Percentiles rank a stretch among this genome's conserved stretches.
Conservation (phyloP, 2,113 vertebrate species). For the Apodemus speciosus region DNA sequence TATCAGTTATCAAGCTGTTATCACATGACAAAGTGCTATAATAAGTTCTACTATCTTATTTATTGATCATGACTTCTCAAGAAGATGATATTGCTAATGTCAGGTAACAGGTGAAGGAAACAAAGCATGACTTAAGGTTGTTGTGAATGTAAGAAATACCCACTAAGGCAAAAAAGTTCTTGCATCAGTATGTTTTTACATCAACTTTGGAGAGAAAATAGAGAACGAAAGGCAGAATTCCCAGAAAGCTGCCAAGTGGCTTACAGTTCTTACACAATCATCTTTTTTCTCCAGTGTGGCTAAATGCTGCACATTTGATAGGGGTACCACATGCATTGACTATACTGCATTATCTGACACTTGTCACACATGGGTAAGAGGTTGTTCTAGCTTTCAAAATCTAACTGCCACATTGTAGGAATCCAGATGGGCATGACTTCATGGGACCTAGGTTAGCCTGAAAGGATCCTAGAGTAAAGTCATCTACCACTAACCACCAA, state of each 20-base stretch:
- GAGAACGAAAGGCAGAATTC: neutral
- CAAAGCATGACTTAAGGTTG: neutral
- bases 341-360: neutral
- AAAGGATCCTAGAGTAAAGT: neutral
- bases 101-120: neutral
- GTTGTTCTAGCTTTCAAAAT: neutral
- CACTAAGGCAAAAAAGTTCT: neutral
- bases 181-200: neutral
- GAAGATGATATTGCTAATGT: neutral
- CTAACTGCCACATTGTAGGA: neutral
- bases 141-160: neutral
- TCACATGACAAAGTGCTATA: neutral
- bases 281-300: neutral
- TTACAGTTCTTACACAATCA: neutral
- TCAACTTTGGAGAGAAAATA: neutral
- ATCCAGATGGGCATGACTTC: neutral
- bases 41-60: neutral
- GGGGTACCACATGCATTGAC: neutral
- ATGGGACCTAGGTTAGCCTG: fast-evolving
- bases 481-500: neutral
- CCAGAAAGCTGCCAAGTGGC: neutral
- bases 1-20: neutral
- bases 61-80: neutral
- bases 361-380: too few species aligned
- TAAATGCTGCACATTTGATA: neutral